A percentile compares a stretch with the other conserved stretches of the same genome.
These are phyloP conservation scores for Sylvia borin DNA, from an alignment of 2,797 vertebrate genomes.

Conservation along the genomic window DNA sequence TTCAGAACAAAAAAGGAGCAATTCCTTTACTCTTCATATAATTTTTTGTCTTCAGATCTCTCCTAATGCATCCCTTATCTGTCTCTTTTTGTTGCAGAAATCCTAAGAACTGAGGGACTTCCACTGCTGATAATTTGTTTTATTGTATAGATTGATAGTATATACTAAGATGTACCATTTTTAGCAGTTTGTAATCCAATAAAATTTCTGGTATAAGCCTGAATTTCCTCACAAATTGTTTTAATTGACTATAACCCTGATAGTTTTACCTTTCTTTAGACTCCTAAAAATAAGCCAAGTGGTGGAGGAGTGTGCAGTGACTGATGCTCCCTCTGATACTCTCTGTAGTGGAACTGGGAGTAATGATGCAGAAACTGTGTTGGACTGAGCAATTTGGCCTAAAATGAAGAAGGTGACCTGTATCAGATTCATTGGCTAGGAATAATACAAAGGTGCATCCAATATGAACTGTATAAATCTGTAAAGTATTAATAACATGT, in stretches of 20 bases:
- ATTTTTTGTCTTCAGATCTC: background rate
- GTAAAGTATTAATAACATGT: background rate
- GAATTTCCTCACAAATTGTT: background rate
- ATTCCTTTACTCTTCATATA: background rate
- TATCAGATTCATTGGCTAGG: background rate
- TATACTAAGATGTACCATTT: background rate
- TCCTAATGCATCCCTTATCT: background rate
- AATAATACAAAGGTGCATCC: background rate
- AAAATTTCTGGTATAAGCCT: background rate
- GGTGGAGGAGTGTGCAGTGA: background rate
- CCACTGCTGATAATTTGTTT: background rate
- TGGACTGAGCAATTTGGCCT: background rate
- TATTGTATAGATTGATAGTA: background rate
- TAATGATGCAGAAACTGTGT: background rate
- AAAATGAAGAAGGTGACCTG: background rate
- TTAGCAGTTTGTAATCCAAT: background rate
- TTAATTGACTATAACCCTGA: background rate
- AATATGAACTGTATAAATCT: background rate
- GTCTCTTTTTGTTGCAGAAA: background rate
- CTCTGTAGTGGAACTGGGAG: background rate
- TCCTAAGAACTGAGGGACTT: background rate
- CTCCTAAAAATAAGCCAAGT: background rate
- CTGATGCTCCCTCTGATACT: background rate
- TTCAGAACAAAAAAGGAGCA: background rate
- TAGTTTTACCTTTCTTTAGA: background rate